These are phyloP conservation scores for Phallusia fumigata DNA, from an alignment of 23 tunicate genomes.

Conservation along the genomic window DNA sequence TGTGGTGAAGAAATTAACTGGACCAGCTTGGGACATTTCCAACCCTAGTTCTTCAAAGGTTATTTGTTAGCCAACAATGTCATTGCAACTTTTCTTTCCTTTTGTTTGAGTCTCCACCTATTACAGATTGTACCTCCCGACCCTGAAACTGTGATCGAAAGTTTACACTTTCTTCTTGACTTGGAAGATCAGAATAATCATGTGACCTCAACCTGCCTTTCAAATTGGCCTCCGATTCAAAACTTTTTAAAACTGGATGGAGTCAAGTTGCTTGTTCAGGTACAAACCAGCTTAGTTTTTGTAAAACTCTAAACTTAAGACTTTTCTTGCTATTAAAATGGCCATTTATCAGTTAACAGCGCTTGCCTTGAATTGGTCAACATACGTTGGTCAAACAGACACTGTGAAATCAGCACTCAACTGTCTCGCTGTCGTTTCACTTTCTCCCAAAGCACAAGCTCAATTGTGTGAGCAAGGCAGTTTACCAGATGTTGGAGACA, in stretches of 20 bases:
- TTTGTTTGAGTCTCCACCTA: too few species aligned
- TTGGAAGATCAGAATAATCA: slow-evolving; percentile 4
- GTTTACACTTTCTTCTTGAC: slow-evolving; percentile 45
- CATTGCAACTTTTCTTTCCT: background rate
- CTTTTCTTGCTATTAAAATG: background rate
- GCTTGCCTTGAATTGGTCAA: slow-evolving; percentile 49
- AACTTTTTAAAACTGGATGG: slow-evolving; percentile 66
- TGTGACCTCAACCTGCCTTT: slow-evolving; percentile 13
- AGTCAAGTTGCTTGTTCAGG: slow-evolving; percentile 37
- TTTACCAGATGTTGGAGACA: slow-evolving; percentile 27
- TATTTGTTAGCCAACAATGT: background rate
- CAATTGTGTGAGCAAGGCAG: slow-evolving; percentile 44
- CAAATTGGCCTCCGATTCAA: slow-evolving; percentile 46
- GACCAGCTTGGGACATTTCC: background rate
- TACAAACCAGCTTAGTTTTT: slow-evolving; percentile 3
- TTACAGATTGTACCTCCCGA: slow-evolving; percentile 29
- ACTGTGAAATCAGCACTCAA: slow-evolving; percentile 64
- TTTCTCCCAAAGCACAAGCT: slow-evolving; percentile 44
- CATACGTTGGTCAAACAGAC: slow-evolving; percentile 48
- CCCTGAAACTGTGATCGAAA: slow-evolving; percentile 48
- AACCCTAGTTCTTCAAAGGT: background rate
- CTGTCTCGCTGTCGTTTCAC: slow-evolving; percentile 61
- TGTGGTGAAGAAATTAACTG: slow-evolving; percentile 15
- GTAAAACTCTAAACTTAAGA: too few species aligned
- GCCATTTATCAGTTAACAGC: slow-evolving; percentile 27